A percentile compares a stretch with the other conserved stretches of the same genome.
Conservation (phyloP, 2,113 vertebrate species). For the Phylloscopus whistleri region DNA sequence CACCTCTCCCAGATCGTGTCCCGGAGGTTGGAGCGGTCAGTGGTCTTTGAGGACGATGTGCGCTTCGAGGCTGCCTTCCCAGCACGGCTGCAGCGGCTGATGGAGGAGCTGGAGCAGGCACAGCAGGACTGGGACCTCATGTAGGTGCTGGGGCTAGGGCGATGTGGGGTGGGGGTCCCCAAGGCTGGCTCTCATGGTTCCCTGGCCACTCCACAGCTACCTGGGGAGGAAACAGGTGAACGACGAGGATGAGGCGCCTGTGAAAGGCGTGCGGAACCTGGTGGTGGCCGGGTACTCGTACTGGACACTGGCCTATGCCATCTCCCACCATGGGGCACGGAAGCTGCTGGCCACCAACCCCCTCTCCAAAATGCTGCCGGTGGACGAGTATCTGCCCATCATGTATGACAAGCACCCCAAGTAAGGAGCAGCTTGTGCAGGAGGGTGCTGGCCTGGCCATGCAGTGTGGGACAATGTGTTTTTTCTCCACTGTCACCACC, state of each 20-base stretch:
- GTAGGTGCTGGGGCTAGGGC: conserved; percentile 50
- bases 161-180: rapidly evolving
- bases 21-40: conserved; percentile 75
- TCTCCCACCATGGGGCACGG: conserved; percentile 85
- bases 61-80: conserved; percentile 92
- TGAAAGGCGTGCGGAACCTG: conserved; percentile 82
- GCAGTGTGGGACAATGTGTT: neutral
- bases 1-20: conserved; percentile 76
- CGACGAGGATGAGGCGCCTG: conserved; percentile 72
- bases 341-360: conserved; percentile 89
- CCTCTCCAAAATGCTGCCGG: conserved; percentile 90
- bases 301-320: conserved; percentile 91
- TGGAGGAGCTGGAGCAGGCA: conserved; percentile 81
- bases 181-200: neutral
- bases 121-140: conserved; percentile 92
- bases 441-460: neutral
- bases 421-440: conserved; percentile 66
- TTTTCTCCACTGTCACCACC: neutral
- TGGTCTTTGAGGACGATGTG: conserved; percentile 90
- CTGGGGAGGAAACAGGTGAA: conserved; percentile 94
- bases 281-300: conserved; percentile 89
- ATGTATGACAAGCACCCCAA: conserved; percentile 97
- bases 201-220: conserved; percentile 73
- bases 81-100: conserved; percentile 75
- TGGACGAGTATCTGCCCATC: conserved; percentile 96